These are phyloP conservation scores for Ginglymostoma cirratum DNA, from an alignment of 2,113 vertebrate genomes.

Conservation along the genomic window DNA sequence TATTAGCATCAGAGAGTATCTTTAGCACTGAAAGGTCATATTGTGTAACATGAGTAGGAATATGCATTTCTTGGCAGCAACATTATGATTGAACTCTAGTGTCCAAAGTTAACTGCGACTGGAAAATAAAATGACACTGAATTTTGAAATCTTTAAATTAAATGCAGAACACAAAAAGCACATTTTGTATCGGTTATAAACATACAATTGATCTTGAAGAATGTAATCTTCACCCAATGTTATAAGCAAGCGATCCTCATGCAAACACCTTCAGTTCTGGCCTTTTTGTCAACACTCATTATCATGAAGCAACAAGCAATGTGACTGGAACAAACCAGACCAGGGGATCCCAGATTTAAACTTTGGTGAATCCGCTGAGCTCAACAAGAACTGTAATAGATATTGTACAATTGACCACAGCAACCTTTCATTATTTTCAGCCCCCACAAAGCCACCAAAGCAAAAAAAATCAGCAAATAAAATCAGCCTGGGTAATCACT, in stretches of 20 bases:
- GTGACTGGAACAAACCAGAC: background rate
- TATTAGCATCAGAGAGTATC: background rate
- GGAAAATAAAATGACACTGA: no score
- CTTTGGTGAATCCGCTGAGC: background rate
- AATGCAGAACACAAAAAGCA: background rate
- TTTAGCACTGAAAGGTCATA: constrained; percentile 18
- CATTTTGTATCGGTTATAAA: background rate
- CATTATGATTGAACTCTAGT: background rate
- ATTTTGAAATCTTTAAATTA: background rate
- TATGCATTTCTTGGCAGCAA: constrained; percentile 4
- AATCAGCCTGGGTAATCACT: background rate
- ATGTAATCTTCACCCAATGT: background rate
- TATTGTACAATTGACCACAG: background rate
- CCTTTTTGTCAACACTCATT: background rate
- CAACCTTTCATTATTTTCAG: background rate
- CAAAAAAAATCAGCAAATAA: background rate
- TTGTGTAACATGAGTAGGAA: background rate
- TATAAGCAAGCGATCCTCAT: background rate
- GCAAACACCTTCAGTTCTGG: background rate
- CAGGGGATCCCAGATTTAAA: background rate
- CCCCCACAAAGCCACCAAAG: no score
- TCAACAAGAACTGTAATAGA: background rate
- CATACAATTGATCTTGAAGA: background rate
- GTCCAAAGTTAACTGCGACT: background rate
- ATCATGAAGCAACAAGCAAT: background rate